Percentiles rank a stretch among this genome's conserved stretches.
Conservation (phyloP, 2,797 vertebrate genomes). For the Lagocephalus sceleratus region DNA sequence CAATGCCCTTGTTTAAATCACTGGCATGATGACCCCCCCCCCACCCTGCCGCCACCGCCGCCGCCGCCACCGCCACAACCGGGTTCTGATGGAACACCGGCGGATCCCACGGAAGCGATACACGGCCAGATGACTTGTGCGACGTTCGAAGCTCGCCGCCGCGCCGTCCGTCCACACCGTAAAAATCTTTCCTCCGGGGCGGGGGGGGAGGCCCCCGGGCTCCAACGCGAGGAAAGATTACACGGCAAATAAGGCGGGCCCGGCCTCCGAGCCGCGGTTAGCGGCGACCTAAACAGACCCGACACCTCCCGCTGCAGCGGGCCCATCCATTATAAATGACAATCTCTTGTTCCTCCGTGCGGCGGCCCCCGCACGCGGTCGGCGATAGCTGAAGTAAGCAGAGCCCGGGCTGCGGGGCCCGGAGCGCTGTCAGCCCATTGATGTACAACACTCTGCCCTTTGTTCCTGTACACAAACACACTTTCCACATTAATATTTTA, state of each 20-base stretch:
- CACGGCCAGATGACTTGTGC: no score
- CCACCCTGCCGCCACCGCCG: no score
- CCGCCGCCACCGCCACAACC: no score
- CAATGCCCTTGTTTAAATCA: neutral
- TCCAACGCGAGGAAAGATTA: constrained; percentile 62
- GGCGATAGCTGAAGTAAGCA: constrained; percentile 70
- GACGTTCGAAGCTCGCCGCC: no score
- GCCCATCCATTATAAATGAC: constrained; percentile 79
- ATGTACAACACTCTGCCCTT: constrained; percentile 79
- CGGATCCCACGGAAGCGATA: no score
- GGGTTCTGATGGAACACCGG: no score
- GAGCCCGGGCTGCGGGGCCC: constrained; percentile 57
- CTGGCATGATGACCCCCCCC: neutral
- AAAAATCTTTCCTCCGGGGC: no score
- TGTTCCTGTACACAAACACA: constrained; percentile 81
- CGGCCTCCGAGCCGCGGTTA: constrained; percentile 57
- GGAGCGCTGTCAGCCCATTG: constrained; percentile 73
- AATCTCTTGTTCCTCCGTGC: constrained; percentile 48
- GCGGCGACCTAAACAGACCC: constrained; percentile 58
- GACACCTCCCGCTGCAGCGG: constrained; percentile 65
- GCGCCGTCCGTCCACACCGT: no score
- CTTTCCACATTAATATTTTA: constrained; percentile 83
- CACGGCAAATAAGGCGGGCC: constrained; percentile 68
- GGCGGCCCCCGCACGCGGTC: constrained; percentile 46
- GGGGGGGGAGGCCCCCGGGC: no score